Percentiles rank a stretch among this genome's conserved stretches.
These are phyloP conservation scores for Amblyjoppa fuscipennis DNA, from an alignment of 2,888 invertebrate species.

Conservation along the genomic window DNA sequence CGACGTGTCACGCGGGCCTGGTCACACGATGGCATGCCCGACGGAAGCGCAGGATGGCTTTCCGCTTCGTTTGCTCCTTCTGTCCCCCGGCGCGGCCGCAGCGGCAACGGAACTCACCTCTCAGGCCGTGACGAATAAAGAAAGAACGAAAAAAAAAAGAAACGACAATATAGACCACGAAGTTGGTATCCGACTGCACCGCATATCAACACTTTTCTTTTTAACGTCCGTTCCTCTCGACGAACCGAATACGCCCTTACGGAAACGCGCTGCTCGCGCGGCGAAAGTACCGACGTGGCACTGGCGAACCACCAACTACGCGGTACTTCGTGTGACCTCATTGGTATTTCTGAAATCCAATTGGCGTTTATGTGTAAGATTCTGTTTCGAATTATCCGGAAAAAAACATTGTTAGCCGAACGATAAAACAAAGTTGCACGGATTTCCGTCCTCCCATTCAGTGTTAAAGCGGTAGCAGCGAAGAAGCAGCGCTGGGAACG, in stretches of 20 bases:
- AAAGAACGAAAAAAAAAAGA: conserved; percentile 1
- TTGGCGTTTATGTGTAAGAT: too few species aligned
- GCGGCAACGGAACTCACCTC: not conserved
- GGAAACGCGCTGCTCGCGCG: not conserved
- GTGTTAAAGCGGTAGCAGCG: too few species aligned
- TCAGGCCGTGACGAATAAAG: not conserved
- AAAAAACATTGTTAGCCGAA: too few species aligned
- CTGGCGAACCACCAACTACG: not conserved
- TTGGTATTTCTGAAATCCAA: too few species aligned
- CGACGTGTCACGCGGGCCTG: conserved; percentile 72
- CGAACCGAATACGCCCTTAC: not conserved
- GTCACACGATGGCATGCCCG: conserved; percentile 59
- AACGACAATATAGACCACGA: not conserved
- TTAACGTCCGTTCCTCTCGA: not conserved
- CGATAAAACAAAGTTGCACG: too few species aligned
- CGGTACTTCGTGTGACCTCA: too few species aligned
- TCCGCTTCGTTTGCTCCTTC: conserved; percentile 61
- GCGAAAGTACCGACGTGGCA: not conserved
- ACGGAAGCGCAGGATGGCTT: conserved; percentile 52
- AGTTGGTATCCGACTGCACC: not conserved
- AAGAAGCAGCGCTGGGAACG: too few species aligned
- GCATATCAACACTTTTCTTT: not conserved
- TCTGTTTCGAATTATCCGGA: too few species aligned
- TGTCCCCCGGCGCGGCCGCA: not conserved
- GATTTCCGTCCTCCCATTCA: too few species aligned